A percentile compares a stretch with the other conserved stretches of the same genome.
phyloP scores from a whole-genome alignment of 2,797 vertebrate species.

The Heteromormyrus szaboi region DNA sequence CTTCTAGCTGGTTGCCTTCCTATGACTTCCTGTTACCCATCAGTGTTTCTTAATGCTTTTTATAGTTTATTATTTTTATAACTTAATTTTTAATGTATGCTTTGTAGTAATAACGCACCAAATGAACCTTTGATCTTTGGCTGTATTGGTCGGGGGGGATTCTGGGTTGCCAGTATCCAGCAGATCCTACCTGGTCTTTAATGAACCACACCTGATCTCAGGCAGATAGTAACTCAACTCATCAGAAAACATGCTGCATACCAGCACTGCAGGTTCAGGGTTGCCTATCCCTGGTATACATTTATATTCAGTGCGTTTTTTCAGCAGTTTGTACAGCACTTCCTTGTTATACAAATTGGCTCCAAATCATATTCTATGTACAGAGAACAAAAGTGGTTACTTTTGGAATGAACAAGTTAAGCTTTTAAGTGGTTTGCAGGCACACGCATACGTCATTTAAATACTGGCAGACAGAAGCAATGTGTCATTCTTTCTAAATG shows the following conservation, averaged over 20 bases:
- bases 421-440: slow-evolving; percentile 19
- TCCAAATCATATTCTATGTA: slow-evolving; percentile 18
- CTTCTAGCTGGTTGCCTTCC: neutral
- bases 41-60: neutral
- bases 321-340: neutral
- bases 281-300: neutral
- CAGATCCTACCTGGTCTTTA: neutral
- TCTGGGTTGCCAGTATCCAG: neutral
- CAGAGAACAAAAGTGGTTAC: slow-evolving; percentile 18
- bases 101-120: neutral
- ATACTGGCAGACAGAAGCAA: slow-evolving; percentile 9
- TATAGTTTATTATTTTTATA: neutral
- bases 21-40: neutral
- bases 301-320: neutral
- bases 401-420: slow-evolving; percentile 29
- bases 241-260: neutral
- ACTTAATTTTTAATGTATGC: neutral
- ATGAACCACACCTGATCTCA: neutral
- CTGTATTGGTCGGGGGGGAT: neutral
- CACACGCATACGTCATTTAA: neutral
- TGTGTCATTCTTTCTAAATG: slow-evolving; percentile 33
- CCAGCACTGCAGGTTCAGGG: neutral
- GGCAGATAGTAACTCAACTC: neutral
- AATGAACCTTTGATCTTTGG: neutral
- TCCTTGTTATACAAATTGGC: slow-evolving; percentile 4